Conservation (phyloP, 2,797 vertebrate genomes). For the Hirundo rustica region DNA sequence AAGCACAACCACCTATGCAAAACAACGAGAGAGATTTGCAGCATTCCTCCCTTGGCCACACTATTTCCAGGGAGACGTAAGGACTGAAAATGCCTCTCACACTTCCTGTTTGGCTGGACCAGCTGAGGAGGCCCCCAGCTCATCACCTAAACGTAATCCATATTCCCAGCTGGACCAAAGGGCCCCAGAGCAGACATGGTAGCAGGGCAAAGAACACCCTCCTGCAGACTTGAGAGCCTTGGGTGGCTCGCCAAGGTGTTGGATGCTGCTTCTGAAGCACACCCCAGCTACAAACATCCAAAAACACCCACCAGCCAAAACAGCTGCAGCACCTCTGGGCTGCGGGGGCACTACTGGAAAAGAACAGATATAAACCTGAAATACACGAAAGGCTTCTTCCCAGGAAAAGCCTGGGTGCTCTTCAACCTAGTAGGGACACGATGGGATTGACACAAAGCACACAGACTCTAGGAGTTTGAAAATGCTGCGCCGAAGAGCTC, state of each 20-base stretch:
- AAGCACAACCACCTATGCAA: background rate
- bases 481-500: background rate
- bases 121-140: background rate
- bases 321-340: background rate
- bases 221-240: background rate
- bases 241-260: background rate
- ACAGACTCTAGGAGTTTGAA: background rate
- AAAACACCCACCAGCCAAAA: background rate
- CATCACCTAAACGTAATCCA: background rate
- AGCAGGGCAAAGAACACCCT: background rate
- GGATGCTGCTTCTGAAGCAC: background rate
- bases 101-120: background rate
- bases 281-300: too few species aligned
- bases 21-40: background rate
- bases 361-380: background rate
- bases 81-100: background rate
- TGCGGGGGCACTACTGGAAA: background rate
- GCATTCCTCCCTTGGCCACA: background rate
- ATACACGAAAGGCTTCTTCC: background rate
- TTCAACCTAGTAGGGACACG: background rate
- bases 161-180: background rate
- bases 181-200: fast-evolving
- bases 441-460: background rate
- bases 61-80: background rate
- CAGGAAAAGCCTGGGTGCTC: background rate